Percentiles rank a stretch among this genome's conserved stretches.
Conservation (phyloP, 2,888 invertebrate genomes). For the Acronicta leporina region DNA sequence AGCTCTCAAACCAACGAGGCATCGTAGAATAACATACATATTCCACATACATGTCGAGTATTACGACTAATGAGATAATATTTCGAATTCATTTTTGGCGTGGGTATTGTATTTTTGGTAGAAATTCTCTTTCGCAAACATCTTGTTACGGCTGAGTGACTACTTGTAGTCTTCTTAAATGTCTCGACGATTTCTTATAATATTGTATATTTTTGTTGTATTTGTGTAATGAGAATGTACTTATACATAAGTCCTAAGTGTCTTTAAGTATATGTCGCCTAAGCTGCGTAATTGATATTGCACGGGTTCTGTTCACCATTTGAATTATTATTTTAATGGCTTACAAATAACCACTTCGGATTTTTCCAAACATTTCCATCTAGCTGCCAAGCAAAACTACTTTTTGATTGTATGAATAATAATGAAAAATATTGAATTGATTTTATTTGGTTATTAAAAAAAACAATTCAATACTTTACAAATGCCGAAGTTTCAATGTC, state of each 20-base stretch:
- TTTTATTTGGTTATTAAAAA: too few relatives aligned
- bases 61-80: slow-evolving; percentile 47
- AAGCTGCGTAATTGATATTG: too few relatives aligned
- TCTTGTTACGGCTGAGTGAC: slow-evolving; percentile 41
- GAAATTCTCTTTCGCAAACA: slow-evolving; percentile 33
- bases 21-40: slow-evolving; percentile 13
- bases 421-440: too few relatives aligned
- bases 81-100: slow-evolving; percentile 34
- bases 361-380: too few relatives aligned
- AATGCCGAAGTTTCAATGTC: too few relatives aligned
- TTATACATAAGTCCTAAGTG: neutral
- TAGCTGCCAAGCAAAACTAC: too few relatives aligned
- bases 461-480: too few relatives aligned
- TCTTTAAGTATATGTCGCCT: too few relatives aligned
- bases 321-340: too few relatives aligned
- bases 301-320: too few relatives aligned
- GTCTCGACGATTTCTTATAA: slow-evolving; percentile 25
- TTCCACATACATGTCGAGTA: slow-evolving; percentile 38
- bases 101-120: slow-evolving; percentile 23
- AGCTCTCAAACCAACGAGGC: slow-evolving; percentile 30
- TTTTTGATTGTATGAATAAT: too few relatives aligned
- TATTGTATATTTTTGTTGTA: slow-evolving; percentile 26
- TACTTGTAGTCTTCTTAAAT: slow-evolving; percentile 37
- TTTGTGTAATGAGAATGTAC: slow-evolving; percentile 34
- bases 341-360: too few relatives aligned